Base-by-base conservation (phyloP, 2,113 vertebrate species). In the Syngnathus typhle region DNA sequence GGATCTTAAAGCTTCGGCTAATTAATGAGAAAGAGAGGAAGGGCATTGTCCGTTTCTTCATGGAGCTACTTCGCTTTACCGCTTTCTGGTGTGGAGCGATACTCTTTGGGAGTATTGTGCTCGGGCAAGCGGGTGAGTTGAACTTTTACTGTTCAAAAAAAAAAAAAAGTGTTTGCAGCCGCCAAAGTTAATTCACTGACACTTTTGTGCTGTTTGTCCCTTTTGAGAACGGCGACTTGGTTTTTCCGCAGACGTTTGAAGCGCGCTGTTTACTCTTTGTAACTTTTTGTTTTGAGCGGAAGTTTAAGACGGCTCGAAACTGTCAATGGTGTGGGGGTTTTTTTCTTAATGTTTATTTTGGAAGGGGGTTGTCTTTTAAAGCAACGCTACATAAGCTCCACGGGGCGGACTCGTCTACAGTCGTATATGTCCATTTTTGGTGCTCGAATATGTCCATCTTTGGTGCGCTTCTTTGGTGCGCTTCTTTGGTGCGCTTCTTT, bases 41-140 rank as follows among this genome's bases (percentile, higher is more conserved):
- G 78, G 3, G 23, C n/a, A 3, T 15, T 37, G 76, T 65, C 54
- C 70, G 61, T 60, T 21, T 86, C 72, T 72, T 60, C 38, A 90
- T 90, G 88, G 86, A 88, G 79, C 76, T 77, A 67, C 84, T 82
- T 75, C 80, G 82, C 66, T 77, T 90, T 81, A 83, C 73, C 81
- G 84, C 73, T 73, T 82, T 90, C 44, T 90, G 88, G 80, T 86
- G 77, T 61, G 87, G 87, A 75, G 36, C 79, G 74, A 78, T 87
- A 63, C 82, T 89, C 60, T 79, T 73, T 46, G 74, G 73, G 61
- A 54, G 81, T 62, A 1, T 77, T 16, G 61, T 79, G 74, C 61
- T 78, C 1, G 64, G 58, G 60, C 74, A 76, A 60, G 60, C 80
- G 70, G 83, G 88, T 90, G 79, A 90, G 88, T 88, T 27, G n/a